phyloP scores from a whole-genome alignment of 30 jellyfish, hydroid and myxozoan genomes.

The Rhopilema esculentum region DNA sequence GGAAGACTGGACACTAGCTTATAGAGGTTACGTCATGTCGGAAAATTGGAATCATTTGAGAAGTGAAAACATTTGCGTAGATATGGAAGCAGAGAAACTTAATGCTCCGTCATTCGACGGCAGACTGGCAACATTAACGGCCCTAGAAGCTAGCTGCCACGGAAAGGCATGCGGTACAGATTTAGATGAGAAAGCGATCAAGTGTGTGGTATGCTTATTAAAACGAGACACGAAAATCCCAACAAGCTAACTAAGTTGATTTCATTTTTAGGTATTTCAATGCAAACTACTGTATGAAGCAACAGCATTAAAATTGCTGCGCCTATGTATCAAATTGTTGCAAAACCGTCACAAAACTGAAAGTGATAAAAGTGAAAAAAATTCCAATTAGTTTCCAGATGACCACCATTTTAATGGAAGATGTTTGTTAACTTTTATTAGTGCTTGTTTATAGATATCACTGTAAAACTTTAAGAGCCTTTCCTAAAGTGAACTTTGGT shows the following conservation, averaged over 20 bases:
- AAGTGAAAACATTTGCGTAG: slow-evolving; percentile 82
- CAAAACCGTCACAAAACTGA: too few species aligned
- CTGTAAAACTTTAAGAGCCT: too few species aligned
- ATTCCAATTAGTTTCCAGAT: too few species aligned
- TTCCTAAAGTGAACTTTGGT: too few species aligned
- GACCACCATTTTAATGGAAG: too few species aligned
- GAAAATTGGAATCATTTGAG: slow-evolving; percentile 84
- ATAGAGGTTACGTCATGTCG: slow-evolving; percentile 78
- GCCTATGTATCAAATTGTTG: too few species aligned
- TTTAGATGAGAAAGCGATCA: slow-evolving; percentile 49
- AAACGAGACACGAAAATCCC: slow-evolving; percentile 2
- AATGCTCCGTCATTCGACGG: slow-evolving; percentile 57
- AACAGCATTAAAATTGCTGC: background rate
- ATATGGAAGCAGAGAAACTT: slow-evolving; percentile 63
- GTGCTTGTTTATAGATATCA: too few species aligned
- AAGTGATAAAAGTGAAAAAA: too few species aligned
- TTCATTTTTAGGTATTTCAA: background rate
- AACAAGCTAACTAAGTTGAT: background rate
- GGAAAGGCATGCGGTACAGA: slow-evolving; percentile 83
- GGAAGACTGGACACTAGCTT: slow-evolving; percentile 66
- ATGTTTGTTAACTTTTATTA: too few species aligned
- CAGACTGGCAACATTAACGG: slow-evolving; percentile 54
- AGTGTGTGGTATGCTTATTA: slow-evolving; percentile 66
- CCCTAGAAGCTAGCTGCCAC: slow-evolving; percentile 72
- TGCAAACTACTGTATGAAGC: background rate